Evolutionary conservation across 2,113 vertebrate species (phyloP), one percentile per base, ranked within the genome.

Genomic region (human): DNA sequence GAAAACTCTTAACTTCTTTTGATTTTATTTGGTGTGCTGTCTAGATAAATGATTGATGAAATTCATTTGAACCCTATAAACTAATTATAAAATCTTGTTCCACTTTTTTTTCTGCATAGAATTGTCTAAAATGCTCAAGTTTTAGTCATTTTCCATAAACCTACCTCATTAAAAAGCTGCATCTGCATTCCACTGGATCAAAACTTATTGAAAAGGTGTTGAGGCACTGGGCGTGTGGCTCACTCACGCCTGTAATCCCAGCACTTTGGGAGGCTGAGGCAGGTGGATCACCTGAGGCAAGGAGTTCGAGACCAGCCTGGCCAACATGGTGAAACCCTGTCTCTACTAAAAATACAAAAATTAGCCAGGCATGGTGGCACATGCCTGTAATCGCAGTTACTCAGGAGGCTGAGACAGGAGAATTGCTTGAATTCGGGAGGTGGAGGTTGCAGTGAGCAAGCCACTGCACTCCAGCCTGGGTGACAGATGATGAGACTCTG

Each of bases 71-170:
- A 57, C 25, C 70, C 14, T 90, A 3, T 83, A 72, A 95, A 40
- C 22, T 38, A 18, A 64, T 90, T 85, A 66, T 97, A 95, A 96
- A 92, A 32, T 85, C n/a, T 68, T 82, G 10, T 89, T 52, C 50
- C 7, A n/a, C 59, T 55, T 86, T 87, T 93, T 93, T 14, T 94
- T 16, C 27, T 94, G 43, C 23, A 30, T 94, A 70, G 68, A 89
- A 43, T 83, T 95, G 9, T 59, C 23, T 97, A 61, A 97, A 35
- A 30, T 73, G 79, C 8, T 90, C 16, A 92, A 52, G 27, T 66
- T 57, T 94, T 95, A 81, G 76, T 95, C 32, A 72, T 92, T 96
- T 96, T 7, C 27, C 32, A 50, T 40, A 85, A 72, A 82, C 45
- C 35, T 93, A 13, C 48, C 27, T 93, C 70, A 72, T 55, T 90